Percentiles rank a stretch among this genome's conserved stretches.
Conservation (phyloP, 2,888 invertebrate species). For the Tachina lurida region DNA sequence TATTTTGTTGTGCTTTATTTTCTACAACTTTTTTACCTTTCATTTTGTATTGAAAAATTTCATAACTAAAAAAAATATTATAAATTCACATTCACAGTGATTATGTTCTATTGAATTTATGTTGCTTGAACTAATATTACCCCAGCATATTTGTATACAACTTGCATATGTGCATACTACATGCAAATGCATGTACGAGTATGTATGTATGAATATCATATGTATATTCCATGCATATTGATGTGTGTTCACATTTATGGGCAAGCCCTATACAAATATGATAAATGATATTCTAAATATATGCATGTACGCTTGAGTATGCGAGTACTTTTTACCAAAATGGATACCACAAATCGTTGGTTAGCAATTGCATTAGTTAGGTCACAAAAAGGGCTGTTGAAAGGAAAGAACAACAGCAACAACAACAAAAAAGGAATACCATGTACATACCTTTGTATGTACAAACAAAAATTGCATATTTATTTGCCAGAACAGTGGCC, state of each 20-base stretch:
- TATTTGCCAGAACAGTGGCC: conserved; percentile 20
- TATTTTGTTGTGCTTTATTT: conserved; percentile 19
- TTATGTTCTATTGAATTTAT: conserved; percentile 62
- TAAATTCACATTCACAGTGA: conserved; percentile 63
- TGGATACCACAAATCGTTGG: conserved; percentile 66
- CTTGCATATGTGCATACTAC: too few species aligned
- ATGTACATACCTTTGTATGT: conserved; percentile 43
- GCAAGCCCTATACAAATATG: conserved; percentile 26
- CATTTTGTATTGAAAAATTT: conserved; percentile 44
- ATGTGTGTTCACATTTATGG: neutral
- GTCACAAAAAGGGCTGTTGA: conserved; percentile 28
- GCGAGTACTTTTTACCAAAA: conserved; percentile 24
- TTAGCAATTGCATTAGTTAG: conserved; percentile 63
- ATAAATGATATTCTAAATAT: conserved; percentile 23
- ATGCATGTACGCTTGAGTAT: neutral
- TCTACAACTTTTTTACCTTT: neutral
- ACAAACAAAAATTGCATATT: conserved; percentile 39
- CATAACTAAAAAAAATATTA: conserved; percentile 38
- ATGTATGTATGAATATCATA: neutral
- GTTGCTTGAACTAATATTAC: conserved; percentile 57
- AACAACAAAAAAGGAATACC: conserved; percentile 9
- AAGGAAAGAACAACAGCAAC: conserved; percentile 7
- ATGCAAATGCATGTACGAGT: neutral
- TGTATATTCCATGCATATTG: neutral
- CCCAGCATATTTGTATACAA: conserved; percentile 29